Evolutionary conservation across 2,888 invertebrate genomes (phyloP), one percentile per base, ranked within the genome.

Genomic region (Timema cristinae): DNA sequence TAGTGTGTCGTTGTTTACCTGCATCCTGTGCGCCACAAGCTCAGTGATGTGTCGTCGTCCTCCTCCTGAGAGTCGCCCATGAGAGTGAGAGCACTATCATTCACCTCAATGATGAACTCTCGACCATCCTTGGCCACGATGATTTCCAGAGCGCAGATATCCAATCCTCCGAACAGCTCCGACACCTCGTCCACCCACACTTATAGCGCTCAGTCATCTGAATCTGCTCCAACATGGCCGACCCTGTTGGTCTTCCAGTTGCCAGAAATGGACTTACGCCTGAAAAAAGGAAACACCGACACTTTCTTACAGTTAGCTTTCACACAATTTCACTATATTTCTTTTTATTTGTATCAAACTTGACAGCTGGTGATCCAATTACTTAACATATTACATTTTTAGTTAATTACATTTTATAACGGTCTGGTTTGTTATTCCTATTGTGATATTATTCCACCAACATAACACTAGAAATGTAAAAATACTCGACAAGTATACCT

Each of bases 231-330:
- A 99, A 86, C 93, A 98, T 98, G 49, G 98, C 96, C 61, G 97
- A 97, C 50, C 98, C 97, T 75, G 95, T 98, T 98, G 71, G 97
- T 97, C 85, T 98, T 98, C 98, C 98, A 98, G 85, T 97, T 97
- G 72, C 97, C 97, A 75, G 96, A 95, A 82, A 98, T 97, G 77
- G 97, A 97, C 86, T 98, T 98, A 81, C 98, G 92, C 93, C 98
- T 98, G 84, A 79, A 86, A 32, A 32, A 32, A 32, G 1, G 32
- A 32, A 32, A 32, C 1, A 32, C 32, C 32, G 32, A 32, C 32
- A 32, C 32, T 1, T 32, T 32, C 1, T 32, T 32, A 32, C 32
- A 4, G 32, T 4, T 4, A 32, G 32, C 32, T 32, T 32, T 32
- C 32, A 32, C 32, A 32, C 1, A 32, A 32, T 32, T 1, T 32